phyloP scores from a whole-genome alignment of 2,113 vertebrate species.

The Lepisosteus oculatus region DNA sequence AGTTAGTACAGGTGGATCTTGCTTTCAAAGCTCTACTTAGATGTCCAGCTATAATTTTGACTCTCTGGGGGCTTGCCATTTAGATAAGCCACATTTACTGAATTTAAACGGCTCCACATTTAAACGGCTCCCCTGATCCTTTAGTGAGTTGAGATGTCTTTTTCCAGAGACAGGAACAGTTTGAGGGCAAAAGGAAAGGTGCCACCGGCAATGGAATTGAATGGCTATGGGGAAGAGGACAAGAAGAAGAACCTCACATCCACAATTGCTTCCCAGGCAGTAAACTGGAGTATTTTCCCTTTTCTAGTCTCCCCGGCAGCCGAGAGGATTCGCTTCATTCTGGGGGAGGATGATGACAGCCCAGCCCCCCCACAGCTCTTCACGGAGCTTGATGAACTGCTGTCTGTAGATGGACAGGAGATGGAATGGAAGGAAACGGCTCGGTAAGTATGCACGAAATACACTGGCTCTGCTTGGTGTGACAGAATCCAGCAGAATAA shows the following conservation, averaged over 20 bases:
- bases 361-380: constrained; percentile 92
- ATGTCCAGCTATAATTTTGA: constrained; percentile 38
- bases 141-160: constrained; percentile 46
- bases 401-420: constrained; percentile 90
- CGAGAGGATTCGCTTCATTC: constrained; percentile 93
- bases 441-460: constrained; percentile 67
- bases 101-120: too few relatives aligned
- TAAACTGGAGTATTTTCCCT: constrained; percentile 89
- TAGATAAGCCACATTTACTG: neutral
- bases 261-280: constrained; percentile 55
- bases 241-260: constrained; percentile 43
- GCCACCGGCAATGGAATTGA: constrained; percentile 57
- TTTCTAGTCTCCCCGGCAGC: constrained; percentile 91
- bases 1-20: constrained; percentile 46
- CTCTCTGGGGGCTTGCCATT: constrained; percentile 30
- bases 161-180: constrained; percentile 48
- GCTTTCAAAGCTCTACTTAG: constrained; percentile 47
- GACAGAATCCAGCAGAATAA: neutral
- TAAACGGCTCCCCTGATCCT: constrained; percentile 6
- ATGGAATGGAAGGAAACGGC: constrained; percentile 99
- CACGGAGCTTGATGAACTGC: constrained; percentile 93
- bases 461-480: neutral
- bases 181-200: constrained; percentile 42
- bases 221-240: constrained; percentile 56
- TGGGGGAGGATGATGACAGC: constrained; percentile 94